A percentile compares a stretch with the other conserved stretches of the same genome.
These are phyloP conservation scores for Gambelia wislizenii DNA, from an alignment of 2,797 vertebrate species.

Conservation along the genomic window DNA sequence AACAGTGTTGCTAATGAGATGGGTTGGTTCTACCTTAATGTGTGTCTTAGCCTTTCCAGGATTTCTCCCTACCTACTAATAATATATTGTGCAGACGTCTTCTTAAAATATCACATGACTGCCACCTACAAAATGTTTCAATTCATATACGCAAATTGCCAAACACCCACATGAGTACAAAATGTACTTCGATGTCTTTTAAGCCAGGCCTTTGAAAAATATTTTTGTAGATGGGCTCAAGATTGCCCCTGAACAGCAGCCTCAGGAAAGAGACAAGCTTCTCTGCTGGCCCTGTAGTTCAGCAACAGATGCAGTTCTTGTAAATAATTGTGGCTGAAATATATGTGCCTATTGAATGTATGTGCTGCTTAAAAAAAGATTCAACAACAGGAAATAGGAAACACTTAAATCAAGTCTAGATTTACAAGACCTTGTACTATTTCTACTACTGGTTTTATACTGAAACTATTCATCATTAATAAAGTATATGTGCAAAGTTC, in stretches of 20 bases:
- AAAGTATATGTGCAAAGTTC: neutral
- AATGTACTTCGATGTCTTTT: neutral
- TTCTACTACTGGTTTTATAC: neutral
- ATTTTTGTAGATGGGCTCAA: neutral
- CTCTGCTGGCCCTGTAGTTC: neutral
- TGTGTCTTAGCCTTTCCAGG: neutral
- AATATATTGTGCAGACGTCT: neutral
- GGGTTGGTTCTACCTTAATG: neutral
- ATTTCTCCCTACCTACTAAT: neutral
- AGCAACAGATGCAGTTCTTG: neutral
- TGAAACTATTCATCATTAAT: neutral
- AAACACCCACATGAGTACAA: conserved; percentile 8
- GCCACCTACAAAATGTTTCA: neutral
- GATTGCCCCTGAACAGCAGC: neutral
- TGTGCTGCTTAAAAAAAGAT: neutral
- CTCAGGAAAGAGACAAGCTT: neutral
- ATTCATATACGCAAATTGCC: neutral
- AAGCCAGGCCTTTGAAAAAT: neutral
- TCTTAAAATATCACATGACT: neutral
- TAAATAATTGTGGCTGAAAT: neutral
- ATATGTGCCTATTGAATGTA: neutral
- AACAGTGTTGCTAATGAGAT: neutral
- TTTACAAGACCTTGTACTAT: neutral
- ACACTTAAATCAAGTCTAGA: neutral
- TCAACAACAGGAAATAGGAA: neutral